phyloP scores from a whole-genome alignment of 1,140 invertebrate species.

The Scaptomyza graminum region DNA sequence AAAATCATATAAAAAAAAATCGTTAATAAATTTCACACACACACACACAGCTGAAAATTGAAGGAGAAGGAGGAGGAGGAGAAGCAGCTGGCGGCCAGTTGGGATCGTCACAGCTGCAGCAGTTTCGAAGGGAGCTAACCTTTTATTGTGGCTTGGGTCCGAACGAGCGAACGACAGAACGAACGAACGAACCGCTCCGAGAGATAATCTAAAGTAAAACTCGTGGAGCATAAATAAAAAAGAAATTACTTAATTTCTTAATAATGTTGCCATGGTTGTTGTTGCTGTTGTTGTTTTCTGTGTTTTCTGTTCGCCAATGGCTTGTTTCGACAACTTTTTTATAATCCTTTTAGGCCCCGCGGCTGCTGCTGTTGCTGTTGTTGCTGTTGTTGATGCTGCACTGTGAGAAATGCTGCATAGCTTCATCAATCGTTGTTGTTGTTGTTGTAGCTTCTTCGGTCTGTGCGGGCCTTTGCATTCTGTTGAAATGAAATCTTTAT shows the following conservation, averaged over 20 bases:
- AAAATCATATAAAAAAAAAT: constrained; percentile 78
- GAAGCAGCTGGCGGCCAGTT: constrained; percentile 1
- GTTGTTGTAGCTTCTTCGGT: constrained; percentile 18
- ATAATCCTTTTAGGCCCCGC: constrained; percentile 78
- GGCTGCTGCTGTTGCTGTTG: constrained; percentile 34
- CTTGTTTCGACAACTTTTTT: constrained; percentile 82
- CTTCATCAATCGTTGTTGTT: constrained; percentile 41
- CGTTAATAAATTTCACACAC: constrained; percentile 81
- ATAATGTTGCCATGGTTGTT: constrained; percentile 65
- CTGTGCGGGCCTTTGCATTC: constrained; percentile 78
- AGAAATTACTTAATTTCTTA: constrained; percentile 83
- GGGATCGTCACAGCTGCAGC: constrained; percentile 59
- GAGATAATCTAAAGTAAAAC: constrained; percentile 82
- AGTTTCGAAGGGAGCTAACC: constrained; percentile 68
- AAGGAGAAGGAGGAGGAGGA: neutral
- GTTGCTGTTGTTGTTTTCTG: constrained; percentile 36
- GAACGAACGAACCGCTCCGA: neutral
- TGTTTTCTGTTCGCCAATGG: constrained; percentile 66
- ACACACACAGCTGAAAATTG: constrained; percentile 28
- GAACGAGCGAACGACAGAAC: neutral
- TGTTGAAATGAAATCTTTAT: constrained; percentile 83
- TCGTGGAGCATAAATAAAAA: constrained; percentile 82
- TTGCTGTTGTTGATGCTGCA: constrained; percentile 48
- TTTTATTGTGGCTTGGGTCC: constrained; percentile 61
- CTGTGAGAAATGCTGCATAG: constrained; percentile 64